Percentiles rank a stretch among this genome's conserved stretches.
phyloP scores from a whole-genome alignment of 2,888 invertebrate species.

The Tetragonula carbonaria region DNA sequence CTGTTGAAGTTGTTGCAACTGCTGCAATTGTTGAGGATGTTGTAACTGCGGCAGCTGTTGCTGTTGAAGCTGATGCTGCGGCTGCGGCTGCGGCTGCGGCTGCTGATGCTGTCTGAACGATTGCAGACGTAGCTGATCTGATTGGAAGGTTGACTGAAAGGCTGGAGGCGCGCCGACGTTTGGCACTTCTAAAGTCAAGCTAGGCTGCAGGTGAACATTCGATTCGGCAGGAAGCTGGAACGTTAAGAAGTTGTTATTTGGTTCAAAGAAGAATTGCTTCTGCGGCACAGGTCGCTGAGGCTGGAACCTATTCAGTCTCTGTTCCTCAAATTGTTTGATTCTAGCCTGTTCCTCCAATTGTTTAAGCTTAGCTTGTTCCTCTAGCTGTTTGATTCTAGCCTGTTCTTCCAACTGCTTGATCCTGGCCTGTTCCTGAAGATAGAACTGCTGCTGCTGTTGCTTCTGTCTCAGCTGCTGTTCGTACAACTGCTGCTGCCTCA shows the following conservation, averaged over 20 bases:
- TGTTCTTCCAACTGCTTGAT: slow-evolving; percentile 77
- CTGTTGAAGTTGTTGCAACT: slow-evolving; percentile 70
- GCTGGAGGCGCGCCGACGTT: slow-evolving; percentile 69
- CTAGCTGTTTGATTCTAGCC: slow-evolving; percentile 76
- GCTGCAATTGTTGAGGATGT: slow-evolving; percentile 66
- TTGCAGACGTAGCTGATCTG: slow-evolving; percentile 69
- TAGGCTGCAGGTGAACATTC: slow-evolving; percentile 78
- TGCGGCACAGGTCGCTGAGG: slow-evolving; percentile 72
- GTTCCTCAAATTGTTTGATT: slow-evolving; percentile 78
- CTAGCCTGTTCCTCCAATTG: slow-evolving; percentile 67
- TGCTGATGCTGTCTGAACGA: slow-evolving; percentile 60
- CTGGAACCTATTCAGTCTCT: slow-evolving; percentile 81
- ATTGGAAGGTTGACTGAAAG: slow-evolving; percentile 74
- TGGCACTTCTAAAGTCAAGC: slow-evolving; percentile 79
- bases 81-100: slow-evolving; percentile 44
- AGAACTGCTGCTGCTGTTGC: slow-evolving; percentile 79
- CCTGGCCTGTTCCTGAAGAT: slow-evolving; percentile 76
- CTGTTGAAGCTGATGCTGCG: slow-evolving; percentile 62
- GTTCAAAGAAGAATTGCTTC: slow-evolving; percentile 69
- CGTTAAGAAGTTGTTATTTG: slow-evolving; percentile 69
- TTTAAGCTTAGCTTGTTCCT: slow-evolving; percentile 77
- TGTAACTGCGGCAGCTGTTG: slow-evolving; percentile 74
- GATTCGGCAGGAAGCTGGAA: slow-evolving; percentile 70
- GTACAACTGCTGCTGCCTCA: slow-evolving; percentile 88
- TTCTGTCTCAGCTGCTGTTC: slow-evolving; percentile 84